A percentile compares a stretch with the other conserved stretches of the same genome.
These are phyloP conservation scores for Pantherophis alleghaniensis DNA, from an alignment of 2,797 vertebrate species.

Conservation along the genomic window DNA sequence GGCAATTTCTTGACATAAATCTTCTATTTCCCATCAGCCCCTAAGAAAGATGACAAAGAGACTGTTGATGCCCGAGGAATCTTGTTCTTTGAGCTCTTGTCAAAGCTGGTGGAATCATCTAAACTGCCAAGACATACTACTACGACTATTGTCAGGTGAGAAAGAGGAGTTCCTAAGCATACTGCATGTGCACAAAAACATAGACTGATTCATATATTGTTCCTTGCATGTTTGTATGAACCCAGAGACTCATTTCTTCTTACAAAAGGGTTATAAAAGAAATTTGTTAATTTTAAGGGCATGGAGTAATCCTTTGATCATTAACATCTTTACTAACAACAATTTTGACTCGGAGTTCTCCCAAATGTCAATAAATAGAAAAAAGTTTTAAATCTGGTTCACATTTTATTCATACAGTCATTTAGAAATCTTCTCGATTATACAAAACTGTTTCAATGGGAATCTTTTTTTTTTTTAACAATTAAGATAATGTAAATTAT, in stretches of 20 bases:
- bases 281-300: neutral
- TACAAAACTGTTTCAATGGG: neutral
- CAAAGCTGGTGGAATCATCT: conserved; percentile 61
- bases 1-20: neutral
- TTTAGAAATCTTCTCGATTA: neutral
- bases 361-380: neutral
- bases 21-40: conserved; percentile 38
- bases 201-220: neutral
- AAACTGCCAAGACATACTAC: conserved; percentile 38
- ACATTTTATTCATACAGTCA: neutral
- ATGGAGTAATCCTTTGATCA: neutral
- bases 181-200: neutral
- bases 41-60: conserved; percentile 40
- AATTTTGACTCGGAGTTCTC: neutral
- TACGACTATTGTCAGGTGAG: conserved; percentile 60
- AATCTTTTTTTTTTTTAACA: neutral
- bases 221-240: neutral
- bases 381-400: neutral
- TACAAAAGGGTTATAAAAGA: neutral
- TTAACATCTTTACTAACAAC: neutral
- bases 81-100: conserved; percentile 60
- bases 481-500: neutral
- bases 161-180: neutral
- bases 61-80: conserved; percentile 41
- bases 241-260: neutral